Evolutionary conservation across 2,888 invertebrate genomes (phyloP).

Genomic region (Cylindroiulus punctatus): DNA sequence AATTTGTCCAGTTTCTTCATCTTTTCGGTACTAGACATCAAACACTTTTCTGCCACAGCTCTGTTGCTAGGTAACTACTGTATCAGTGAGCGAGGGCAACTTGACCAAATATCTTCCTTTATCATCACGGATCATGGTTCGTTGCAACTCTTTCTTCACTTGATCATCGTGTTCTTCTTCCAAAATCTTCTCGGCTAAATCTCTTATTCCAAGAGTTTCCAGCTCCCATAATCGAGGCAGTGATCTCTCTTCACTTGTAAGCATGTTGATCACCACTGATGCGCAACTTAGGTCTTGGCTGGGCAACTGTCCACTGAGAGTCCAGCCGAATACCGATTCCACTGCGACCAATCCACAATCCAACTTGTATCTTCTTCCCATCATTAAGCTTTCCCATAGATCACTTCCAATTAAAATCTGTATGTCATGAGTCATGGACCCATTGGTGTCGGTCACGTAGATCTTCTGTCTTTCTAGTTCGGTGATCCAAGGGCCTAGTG

Average conservation of each 20-base stretch:
- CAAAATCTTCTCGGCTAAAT: background rate
- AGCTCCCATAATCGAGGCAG: background rate
- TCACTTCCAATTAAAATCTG: background rate
- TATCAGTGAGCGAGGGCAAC: no score
- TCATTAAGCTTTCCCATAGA: background rate
- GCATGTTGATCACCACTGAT: background rate
- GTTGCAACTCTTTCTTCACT: no score
- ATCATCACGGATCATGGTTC: no score
- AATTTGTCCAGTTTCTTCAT: no score
- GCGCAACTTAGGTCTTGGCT: background rate
- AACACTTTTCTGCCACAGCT: no score
- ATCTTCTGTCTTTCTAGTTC: background rate
- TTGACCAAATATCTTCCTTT: no score
- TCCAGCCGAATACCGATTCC: background rate
- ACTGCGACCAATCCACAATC: background rate
- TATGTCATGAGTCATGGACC: background rate
- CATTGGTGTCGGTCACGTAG: background rate
- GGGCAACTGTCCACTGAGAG: background rate
- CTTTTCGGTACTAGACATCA: no score
- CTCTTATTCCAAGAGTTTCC: background rate
- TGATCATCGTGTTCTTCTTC: no score
- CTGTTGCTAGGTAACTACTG: no score
- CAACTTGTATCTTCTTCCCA: background rate
- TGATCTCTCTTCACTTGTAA: background rate
- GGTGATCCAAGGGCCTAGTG: background rate